These are phyloP conservation scores for Pelagia noctiluca DNA, from an alignment of 30 jellyfish, hydroid and myxozoan species.

Conservation along the genomic window DNA sequence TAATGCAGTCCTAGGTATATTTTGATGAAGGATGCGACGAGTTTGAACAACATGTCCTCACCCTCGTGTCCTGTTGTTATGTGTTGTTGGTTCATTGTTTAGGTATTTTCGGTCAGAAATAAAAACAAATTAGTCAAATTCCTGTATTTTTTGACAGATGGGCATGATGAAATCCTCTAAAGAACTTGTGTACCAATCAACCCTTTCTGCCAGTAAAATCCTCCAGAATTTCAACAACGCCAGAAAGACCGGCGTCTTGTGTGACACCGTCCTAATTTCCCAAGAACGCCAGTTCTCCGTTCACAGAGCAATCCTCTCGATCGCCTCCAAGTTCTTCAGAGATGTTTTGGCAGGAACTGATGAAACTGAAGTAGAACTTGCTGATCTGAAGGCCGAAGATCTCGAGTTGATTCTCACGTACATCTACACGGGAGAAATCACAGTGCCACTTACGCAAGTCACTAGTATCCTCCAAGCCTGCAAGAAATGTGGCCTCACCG, in stretches of 20 bases:
- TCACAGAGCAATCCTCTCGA: slow-evolving; percentile 70
- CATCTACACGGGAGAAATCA: slow-evolving; percentile 60
- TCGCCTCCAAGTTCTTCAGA: slow-evolving; percentile 48
- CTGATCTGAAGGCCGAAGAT: slow-evolving; percentile 35
- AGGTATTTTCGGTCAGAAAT: no score
- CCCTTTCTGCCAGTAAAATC: slow-evolving; percentile 13
- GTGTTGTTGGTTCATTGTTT: no score
- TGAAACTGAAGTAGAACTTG: slow-evolving; percentile 8
- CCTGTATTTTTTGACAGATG: no score
- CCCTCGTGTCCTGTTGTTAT: no score
- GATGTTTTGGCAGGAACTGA: slow-evolving; percentile 33
- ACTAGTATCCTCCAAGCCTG: slow-evolving; percentile 34
- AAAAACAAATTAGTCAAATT: no score
- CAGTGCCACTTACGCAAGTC: slow-evolving; percentile 44
- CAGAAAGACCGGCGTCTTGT: slow-evolving; percentile 61
- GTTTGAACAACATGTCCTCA: no score
- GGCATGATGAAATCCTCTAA: slow-evolving; percentile 41
- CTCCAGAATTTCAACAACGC: slow-evolving; percentile 54
- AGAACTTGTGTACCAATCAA: slow-evolving; percentile 52
- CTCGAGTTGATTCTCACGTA: slow-evolving; percentile 52
- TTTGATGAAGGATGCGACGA: no score
- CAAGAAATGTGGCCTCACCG: slow-evolving; percentile 30
- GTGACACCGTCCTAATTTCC: slow-evolving; percentile 67
- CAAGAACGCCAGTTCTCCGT: slow-evolving; percentile 60
- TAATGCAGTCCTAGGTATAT: no score